Evolutionary conservation across 2,113 vertebrate species (phyloP), one percentile per base, ranked within the genome.

Genomic region (Dinomys branickii): DNA sequence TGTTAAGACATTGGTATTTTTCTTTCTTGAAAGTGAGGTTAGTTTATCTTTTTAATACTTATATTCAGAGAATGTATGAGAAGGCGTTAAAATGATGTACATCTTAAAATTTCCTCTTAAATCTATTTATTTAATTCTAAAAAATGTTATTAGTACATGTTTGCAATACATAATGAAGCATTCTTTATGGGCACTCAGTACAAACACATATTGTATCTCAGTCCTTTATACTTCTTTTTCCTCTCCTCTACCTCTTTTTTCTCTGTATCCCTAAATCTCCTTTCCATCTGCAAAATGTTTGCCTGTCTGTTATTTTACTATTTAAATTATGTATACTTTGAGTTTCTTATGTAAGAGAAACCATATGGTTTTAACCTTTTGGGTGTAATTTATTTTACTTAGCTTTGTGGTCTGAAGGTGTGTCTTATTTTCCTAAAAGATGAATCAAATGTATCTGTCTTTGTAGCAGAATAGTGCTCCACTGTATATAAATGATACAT

Each of bases 11-110:
- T 99, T 99, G 95, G 99, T 99, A 92, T 99, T 99, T 98, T 99
- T 99, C 99, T 99, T 99, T 97, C 98, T 99, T 97, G 99, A 99
- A 99, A 99, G 99, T 98, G 99, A 99, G 99, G 99, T 99, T 98
- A 98, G 98, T 98, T 91, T 4, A 50, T 85, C 94, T 91, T 92
- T 96, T 95, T 93, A 93, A 52, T 94, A 84, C 24, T 87, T 95
- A 30, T 0, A 4, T 84, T 94, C 38, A 87, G n/a, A 94, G 50
- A 80, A 63, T 20, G 61, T 88, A 61, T 41, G 50, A 93, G 7
- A 88, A 73, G 47, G 4, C 17, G 7, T 91, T 90, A 65, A 89
- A 94, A 94, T 97, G 11, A 58, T 44, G 3, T 75, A 28, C 7
- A 30, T 97, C 16, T 88, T 81, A 82, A 88, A 35, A 61, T 30